These are phyloP conservation scores for Acromyrmex echinatior DNA, from an alignment of 1,140 invertebrate genomes.

Conservation along the genomic window DNA sequence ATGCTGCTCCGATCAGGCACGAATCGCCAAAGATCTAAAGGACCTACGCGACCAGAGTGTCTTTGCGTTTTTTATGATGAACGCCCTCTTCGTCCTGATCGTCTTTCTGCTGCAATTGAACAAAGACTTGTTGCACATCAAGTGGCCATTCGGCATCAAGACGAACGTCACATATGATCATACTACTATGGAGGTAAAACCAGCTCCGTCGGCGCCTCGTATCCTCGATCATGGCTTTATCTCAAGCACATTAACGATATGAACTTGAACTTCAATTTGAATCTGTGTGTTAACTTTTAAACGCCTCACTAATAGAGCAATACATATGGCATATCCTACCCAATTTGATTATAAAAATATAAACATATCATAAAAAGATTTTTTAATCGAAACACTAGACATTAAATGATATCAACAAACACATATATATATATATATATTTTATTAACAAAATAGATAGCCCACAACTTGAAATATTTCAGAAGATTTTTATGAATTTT, in stretches of 20 bases:
- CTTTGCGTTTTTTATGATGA: slow-evolving; percentile 99
- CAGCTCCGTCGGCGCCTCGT: slow-evolving; percentile 78
- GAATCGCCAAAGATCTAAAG: slow-evolving; percentile 96
- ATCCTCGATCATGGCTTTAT: slow-evolving; percentile 49
- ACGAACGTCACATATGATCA: slow-evolving; percentile 97
- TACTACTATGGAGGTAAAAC: slow-evolving; percentile 94
- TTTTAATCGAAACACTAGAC: too few relatives aligned
- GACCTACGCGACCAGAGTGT: slow-evolving; percentile 97
- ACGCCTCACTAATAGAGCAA: too few relatives aligned
- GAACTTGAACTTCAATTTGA: background rate
- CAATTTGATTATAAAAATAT: too few relatives aligned
- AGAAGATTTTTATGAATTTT: too few relatives aligned
- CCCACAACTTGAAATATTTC: too few relatives aligned
- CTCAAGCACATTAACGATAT: background rate
- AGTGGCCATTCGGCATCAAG: slow-evolving; percentile 97
- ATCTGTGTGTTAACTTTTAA: too few relatives aligned
- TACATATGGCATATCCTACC: too few relatives aligned
- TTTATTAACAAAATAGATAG: too few relatives aligned
- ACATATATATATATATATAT: too few relatives aligned
- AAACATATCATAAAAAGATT: too few relatives aligned
- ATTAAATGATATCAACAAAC: too few relatives aligned
- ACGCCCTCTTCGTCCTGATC: slow-evolving; percentile 99
- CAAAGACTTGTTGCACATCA: slow-evolving; percentile 97
- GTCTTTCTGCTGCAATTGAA: slow-evolving; percentile 98
- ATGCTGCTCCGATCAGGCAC: slow-evolving; percentile 89